Conservation (phyloP, 2,113 vertebrate species). For the Oxyruncus cristatus region DNA sequence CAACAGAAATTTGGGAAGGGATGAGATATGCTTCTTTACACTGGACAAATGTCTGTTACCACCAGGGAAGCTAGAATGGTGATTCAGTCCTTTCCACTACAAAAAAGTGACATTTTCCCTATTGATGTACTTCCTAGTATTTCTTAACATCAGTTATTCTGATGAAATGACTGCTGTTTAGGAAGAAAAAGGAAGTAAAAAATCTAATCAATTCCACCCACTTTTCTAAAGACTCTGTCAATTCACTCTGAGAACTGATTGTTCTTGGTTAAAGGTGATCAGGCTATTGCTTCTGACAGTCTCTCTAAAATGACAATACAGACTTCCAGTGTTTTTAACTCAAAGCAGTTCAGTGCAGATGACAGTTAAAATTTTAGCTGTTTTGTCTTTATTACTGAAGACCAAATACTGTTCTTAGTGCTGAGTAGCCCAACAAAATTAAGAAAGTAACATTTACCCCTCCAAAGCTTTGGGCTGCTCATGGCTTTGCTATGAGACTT, state of each 20-base stretch:
- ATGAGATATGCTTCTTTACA: background rate
- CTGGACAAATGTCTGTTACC: background rate
- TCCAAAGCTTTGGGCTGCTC: background rate
- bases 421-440: background rate
- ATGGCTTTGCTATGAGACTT: background rate
- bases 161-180: background rate
- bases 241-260: background rate
- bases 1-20: background rate
- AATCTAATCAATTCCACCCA: constrained; percentile 16
- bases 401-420: background rate
- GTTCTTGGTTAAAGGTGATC: background rate
- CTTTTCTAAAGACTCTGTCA: background rate
- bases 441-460: background rate
- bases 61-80: background rate
- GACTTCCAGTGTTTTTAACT: background rate
- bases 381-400: background rate
- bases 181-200: constrained; percentile 2
- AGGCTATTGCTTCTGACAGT: background rate
- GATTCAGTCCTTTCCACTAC: background rate
- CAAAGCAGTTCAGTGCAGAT: background rate
- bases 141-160: background rate
- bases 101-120: background rate
- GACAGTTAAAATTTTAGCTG: background rate
- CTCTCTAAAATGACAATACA: background rate
- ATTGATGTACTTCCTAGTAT: background rate